phyloP scores from a whole-genome alignment of 1,140 invertebrate genomes.

The Hycleus phaleratus region DNA sequence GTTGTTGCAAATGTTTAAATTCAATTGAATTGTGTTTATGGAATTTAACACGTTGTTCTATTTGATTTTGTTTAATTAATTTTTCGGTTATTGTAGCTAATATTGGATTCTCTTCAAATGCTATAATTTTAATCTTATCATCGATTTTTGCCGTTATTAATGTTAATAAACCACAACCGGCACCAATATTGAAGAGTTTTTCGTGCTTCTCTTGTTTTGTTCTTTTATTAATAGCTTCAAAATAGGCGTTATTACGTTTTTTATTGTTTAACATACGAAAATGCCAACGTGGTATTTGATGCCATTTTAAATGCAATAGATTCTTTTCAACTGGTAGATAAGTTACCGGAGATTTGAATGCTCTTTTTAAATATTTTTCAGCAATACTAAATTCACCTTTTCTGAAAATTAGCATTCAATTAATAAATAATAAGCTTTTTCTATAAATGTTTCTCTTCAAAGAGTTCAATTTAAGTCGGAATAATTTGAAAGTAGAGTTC shows the following conservation, averaged over 20 bases:
- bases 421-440: no score
- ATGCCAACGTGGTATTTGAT: constrained; percentile 65
- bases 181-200: constrained; percentile 63
- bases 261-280: constrained; percentile 75
- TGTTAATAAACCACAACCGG: constrained; percentile 63
- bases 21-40: constrained; percentile 49
- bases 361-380: not conserved
- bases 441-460: no score
- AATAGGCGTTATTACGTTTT: constrained; percentile 56
- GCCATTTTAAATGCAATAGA: constrained; percentile 27
- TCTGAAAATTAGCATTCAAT: no score
- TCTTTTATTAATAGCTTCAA: constrained; percentile 42
- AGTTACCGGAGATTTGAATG: not conserved
- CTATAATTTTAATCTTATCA: constrained; percentile 50
- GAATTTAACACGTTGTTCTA: constrained; percentile 45
- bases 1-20: constrained; percentile 25
- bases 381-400: not conserved
- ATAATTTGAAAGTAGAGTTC: no score
- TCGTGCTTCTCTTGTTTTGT: constrained; percentile 39
- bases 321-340: constrained; percentile 31
- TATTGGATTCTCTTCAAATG: constrained; percentile 57
- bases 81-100: constrained; percentile 51
- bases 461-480: no score
- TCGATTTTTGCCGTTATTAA: constrained; percentile 51
- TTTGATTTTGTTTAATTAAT: constrained; percentile 30